phyloP scores from a whole-genome alignment of 2,113 vertebrate species.

The Gambusia affinis region DNA sequence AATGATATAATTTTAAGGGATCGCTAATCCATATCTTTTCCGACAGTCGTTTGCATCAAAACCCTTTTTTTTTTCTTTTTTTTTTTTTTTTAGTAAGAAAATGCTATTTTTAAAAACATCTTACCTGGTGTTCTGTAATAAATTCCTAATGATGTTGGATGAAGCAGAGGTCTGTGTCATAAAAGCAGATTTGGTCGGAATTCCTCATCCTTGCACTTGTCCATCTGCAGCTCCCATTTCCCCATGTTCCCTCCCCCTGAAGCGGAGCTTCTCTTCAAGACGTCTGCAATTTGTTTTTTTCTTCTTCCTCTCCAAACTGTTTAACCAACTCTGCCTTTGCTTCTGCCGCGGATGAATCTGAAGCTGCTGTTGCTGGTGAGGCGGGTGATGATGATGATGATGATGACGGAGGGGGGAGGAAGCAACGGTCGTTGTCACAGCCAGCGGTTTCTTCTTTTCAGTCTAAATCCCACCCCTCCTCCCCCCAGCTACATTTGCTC shows the following conservation, averaged over 20 bases:
- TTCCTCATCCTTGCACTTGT: slow-evolving; percentile 57
- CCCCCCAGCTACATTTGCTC: too few relatives aligned
- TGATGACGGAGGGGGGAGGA: slow-evolving; percentile 10
- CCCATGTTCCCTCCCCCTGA: slow-evolving; percentile 66
- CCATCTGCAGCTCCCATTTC: slow-evolving; percentile 64
- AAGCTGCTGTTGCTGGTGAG: slow-evolving; percentile 40
- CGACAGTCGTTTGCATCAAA: neutral
- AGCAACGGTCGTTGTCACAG: slow-evolving; percentile 60
- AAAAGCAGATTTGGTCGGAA: slow-evolving; percentile 54
- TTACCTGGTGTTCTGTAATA: slow-evolving; percentile 60
- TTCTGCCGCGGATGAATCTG: slow-evolving; percentile 34
- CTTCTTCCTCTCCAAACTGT: slow-evolving; percentile 35
- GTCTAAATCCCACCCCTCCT: slow-evolving; percentile 17
- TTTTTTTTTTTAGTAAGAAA: neutral
- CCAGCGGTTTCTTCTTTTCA: slow-evolving; percentile 43
- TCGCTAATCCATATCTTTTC: neutral
- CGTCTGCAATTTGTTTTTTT: slow-evolving; percentile 25
- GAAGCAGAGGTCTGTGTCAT: slow-evolving; percentile 56
- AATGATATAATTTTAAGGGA: neutral
- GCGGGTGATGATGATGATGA: slow-evolving; percentile 40
- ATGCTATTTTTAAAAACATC: neutral
- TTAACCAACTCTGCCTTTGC: slow-evolving; percentile 32
- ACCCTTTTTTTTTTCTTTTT: neutral
- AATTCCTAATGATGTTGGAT: slow-evolving; percentile 40
- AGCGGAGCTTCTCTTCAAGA: slow-evolving; percentile 52